These are phyloP conservation scores for Mesocricetus auratus DNA, from an alignment of 2,113 vertebrate species.

Conservation along the genomic window DNA sequence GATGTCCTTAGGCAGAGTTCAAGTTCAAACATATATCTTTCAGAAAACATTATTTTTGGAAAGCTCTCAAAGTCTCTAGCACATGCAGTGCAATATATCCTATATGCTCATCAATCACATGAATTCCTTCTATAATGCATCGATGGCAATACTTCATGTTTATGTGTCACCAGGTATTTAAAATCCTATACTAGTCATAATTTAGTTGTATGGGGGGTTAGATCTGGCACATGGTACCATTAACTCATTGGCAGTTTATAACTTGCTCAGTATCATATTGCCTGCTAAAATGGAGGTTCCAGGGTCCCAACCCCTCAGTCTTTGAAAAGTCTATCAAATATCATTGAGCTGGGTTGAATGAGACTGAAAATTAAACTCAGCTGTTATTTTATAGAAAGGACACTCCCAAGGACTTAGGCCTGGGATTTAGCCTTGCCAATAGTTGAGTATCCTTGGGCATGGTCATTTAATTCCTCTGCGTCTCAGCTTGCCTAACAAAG, in stretches of 20 bases:
- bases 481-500: background rate
- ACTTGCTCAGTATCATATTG: slow-evolving; percentile 23
- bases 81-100: background rate
- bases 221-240: slow-evolving; percentile 37
- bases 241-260: slow-evolving; percentile 46
- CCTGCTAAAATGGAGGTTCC: slow-evolving; percentile 11
- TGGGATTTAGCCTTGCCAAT: background rate
- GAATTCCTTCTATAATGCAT: slow-evolving; percentile 15
- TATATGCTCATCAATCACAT: slow-evolving; percentile 39
- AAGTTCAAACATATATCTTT: slow-evolving; percentile 63
- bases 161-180: slow-evolving; percentile 66
- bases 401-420: background rate
- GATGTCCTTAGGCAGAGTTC: slow-evolving; percentile 31
- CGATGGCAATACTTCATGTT: slow-evolving; percentile 37
- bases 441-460: background rate
- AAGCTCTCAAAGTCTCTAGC: slow-evolving; percentile 43
- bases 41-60: slow-evolving; percentile 64
- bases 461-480: slow-evolving; percentile 39
- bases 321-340: slow-evolving; percentile 57
- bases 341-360: background rate
- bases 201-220: background rate
- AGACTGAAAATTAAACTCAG: slow-evolving; percentile 38
- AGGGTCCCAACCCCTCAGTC: background rate
- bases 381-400: background rate
- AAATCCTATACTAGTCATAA: slow-evolving; percentile 41